Base-by-base conservation (phyloP, 2,888 invertebrate genomes). In the Callinectes sapidus region DNA sequence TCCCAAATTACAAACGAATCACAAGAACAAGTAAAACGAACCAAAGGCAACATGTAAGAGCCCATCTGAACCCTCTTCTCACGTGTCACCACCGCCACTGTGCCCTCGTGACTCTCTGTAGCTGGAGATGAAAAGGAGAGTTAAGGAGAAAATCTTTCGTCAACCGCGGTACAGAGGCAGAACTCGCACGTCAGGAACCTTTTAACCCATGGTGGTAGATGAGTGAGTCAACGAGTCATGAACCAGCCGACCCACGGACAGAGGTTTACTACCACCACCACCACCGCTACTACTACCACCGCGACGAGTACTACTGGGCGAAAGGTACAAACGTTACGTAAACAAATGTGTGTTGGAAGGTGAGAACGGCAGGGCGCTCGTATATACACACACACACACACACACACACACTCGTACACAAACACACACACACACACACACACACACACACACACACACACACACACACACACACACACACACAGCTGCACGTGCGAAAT, bases 371-470 rank as follows among this genome's bases (percentile, higher is more conserved):
- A 71, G 48, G 48, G 48, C 48, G 28, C 81, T 18, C 81, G 35
- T 35, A 81, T 35, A 81, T 32, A 32, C 77, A 81, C 77, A 81
- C 77, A 81, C 77, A 71, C 77, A 81, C 77, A 81, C 77, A 81
- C 77, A 81, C 77, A 81, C 77, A 77, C 77, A 77, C 77, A 81
- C 77, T 32, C 77, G 32, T 32, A 81, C 77, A 81, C 77, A 81
- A 32, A 81, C 77, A 81, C 77, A 81, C 77, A 81, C 77, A 81
- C 77, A 81, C 77, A 81, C 77, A 81, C 77, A 81, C 77, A 81
- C 81, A 81, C 81, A 81, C 81, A 81, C 81, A 81, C 81, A 81
- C 81, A 81, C 81, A 81, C 81, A 81, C 81, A 81, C 81, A 81
- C 81, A 81, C 81, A 81, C 81, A 81, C 81, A 81, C 81, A 81